Percentiles rank a stretch among this genome's conserved stretches.
Conservation (phyloP, 2,797 vertebrate genomes). For the Amazonetta brasiliensis region DNA sequence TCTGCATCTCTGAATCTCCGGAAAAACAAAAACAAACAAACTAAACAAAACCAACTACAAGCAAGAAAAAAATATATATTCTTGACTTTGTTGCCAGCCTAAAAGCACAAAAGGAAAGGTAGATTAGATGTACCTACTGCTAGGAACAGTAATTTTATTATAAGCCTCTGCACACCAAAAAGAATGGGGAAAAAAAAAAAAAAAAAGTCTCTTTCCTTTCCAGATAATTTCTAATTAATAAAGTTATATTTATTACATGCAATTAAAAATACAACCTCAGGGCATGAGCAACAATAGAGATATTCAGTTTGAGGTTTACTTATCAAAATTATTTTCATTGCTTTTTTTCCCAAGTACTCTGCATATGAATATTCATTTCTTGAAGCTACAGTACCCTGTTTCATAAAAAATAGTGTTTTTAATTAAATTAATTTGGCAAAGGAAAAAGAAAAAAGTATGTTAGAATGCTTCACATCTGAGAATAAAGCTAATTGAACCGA, state of each 20-base stretch:
- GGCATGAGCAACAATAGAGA: conserved; percentile 26
- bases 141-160: conserved; percentile 29
- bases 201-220: not conserved
- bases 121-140: not conserved
- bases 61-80: not conserved
- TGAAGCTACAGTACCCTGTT: not conserved
- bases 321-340: conserved; percentile 32
- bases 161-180: not conserved
- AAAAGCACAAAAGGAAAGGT: not conserved
- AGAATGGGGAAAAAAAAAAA: not conserved
- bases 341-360: not conserved
- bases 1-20: not conserved
- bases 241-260: conserved; percentile 62
- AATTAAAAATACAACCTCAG: conserved; percentile 55
- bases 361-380: conserved; percentile 39
- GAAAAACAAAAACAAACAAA: no score
- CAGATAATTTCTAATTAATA: conserved; percentile 65
- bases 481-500: conserved; percentile 2
- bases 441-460: not conserved
- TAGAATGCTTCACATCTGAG: conserved; percentile 10
- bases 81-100: not conserved
- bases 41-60: not conserved
- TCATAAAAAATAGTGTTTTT: conserved; percentile 42
- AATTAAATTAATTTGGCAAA: conserved; percentile 60
- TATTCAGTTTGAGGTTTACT: conserved; percentile 3